Evolutionary conservation across 2,888 invertebrate species (phyloP).

Genomic region (Synergus japonicus): DNA sequence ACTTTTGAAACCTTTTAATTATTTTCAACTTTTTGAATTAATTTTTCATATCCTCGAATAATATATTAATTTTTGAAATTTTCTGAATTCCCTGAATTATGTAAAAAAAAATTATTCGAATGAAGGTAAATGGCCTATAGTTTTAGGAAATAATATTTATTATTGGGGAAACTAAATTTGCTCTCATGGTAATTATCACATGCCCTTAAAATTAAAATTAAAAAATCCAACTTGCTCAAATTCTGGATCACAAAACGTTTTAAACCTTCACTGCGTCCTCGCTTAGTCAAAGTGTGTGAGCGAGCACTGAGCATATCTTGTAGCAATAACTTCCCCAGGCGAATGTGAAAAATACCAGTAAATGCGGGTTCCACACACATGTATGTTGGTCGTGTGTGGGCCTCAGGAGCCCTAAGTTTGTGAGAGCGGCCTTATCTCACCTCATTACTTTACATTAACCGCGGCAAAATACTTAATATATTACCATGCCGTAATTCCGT

Average conservation of each 20-base stretch:
- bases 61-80: too few relatives aligned
- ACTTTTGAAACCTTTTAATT: too few relatives aligned
- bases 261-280: conserved; percentile 39
- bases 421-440: conserved; percentile 73
- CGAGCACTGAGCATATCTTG: conserved; percentile 63
- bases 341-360: conserved; percentile 67
- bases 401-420: conserved; percentile 62
- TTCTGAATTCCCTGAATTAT: too few relatives aligned
- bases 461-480: conserved; percentile 74
- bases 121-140: too few relatives aligned
- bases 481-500: conserved; percentile 72
- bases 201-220: background rate
- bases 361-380: conserved; percentile 67
- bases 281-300: conserved; percentile 67
- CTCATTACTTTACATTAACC: conserved; percentile 75
- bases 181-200: too few relatives aligned
- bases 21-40: too few relatives aligned
- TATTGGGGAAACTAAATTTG: too few relatives aligned
- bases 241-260: background rate
- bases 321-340: conserved; percentile 69
- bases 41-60: too few relatives aligned
- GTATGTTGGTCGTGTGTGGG: conserved; percentile 57
- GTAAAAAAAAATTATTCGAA: too few relatives aligned
- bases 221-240: background rate
- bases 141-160: too few relatives aligned